A percentile compares a stretch with the other conserved stretches of the same genome.
These are phyloP conservation scores for Eciton burchellii DNA, from an alignment of 1,140 invertebrate species.

Conservation along the genomic window DNA sequence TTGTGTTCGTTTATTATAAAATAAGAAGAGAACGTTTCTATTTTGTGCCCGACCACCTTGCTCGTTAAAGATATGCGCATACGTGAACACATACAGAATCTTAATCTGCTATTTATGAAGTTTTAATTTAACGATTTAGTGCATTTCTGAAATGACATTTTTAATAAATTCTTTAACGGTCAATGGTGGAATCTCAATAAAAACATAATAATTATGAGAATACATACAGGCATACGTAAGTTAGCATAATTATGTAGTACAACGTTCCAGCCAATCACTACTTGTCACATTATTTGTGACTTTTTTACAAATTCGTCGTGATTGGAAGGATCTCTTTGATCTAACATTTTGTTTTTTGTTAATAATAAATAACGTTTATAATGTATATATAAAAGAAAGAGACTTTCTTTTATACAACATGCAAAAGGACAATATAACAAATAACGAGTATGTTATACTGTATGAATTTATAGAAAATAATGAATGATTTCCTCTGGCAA, in stretches of 20 bases:
- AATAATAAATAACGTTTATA: constrained; percentile 82
- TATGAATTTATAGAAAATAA: constrained; percentile 46
- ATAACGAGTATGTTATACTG: constrained; percentile 6
- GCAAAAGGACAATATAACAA: neutral
- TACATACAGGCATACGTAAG: constrained; percentile 67
- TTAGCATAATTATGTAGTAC: constrained; percentile 78
- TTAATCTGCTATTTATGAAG: constrained; percentile 56
- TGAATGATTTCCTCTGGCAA: constrained; percentile 68
- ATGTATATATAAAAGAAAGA: constrained; percentile 68
- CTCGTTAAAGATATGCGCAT: constrained; percentile 64
- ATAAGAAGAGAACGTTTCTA: constrained; percentile 66
- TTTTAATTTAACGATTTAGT: no score
- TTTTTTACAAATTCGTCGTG: constrained; percentile 78
- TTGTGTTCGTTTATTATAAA: constrained; percentile 59
- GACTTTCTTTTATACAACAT: constrained; percentile 44
- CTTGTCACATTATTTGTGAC: constrained; percentile 78
- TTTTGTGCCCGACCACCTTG: constrained; percentile 75
- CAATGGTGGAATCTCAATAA: constrained; percentile 67
- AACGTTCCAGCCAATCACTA: constrained; percentile 73
- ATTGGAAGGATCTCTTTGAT: constrained; percentile 73
- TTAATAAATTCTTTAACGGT: constrained; percentile 72
- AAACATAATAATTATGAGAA: constrained; percentile 44
- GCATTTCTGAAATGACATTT: no score
- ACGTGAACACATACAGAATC: constrained; percentile 1
- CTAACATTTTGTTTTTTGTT: constrained; percentile 81